Percentiles rank a stretch among this genome's conserved stretches.
Conservation (phyloP, 2,888 invertebrate species). For the Metopia argyrocephala region DNA sequence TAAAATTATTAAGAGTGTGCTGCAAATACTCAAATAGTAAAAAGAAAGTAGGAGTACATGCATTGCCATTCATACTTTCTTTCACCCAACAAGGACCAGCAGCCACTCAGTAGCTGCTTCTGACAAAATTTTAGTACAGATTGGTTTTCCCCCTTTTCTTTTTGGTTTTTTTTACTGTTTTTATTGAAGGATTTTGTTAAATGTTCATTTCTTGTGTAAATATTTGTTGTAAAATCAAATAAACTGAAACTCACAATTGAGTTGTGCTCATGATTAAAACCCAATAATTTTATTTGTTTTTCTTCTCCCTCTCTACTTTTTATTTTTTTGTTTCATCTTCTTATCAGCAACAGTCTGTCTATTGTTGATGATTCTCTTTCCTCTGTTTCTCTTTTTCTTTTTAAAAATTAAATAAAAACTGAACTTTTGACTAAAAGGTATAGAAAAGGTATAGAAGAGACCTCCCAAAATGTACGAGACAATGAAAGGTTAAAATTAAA, state of each 20-base stretch:
- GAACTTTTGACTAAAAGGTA: constrained; percentile 39
- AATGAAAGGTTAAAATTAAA: not conserved
- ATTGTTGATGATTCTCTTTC: not conserved
- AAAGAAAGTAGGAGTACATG: constrained; percentile 23
- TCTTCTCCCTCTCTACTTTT: not conserved
- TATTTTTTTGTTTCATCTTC: not conserved
- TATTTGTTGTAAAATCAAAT: constrained; percentile 57
- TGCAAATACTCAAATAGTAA: constrained; percentile 52
- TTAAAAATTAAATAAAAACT: constrained; percentile 34
- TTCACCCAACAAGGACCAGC: not conserved
- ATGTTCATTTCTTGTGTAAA: constrained; percentile 64
- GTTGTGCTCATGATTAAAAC: constrained; percentile 76
- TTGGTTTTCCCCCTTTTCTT: constrained; percentile 2
- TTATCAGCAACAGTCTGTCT: constrained; percentile 29
- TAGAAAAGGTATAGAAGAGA: too few species aligned
- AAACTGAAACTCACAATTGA: constrained; percentile 62
- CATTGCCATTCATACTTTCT: constrained; percentile 9
- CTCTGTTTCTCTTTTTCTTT: too few species aligned
- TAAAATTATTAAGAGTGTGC: constrained; percentile 61
- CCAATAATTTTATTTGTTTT: constrained; percentile 77
- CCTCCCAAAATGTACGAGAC: not conserved
- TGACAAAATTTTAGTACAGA: not conserved
- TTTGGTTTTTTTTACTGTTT: not conserved
- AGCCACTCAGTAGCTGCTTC: not conserved
- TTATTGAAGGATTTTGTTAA: constrained; percentile 49